Evolutionary conservation across 2,797 vertebrate species (phyloP).

Genomic region (Mareca strepera): DNA sequence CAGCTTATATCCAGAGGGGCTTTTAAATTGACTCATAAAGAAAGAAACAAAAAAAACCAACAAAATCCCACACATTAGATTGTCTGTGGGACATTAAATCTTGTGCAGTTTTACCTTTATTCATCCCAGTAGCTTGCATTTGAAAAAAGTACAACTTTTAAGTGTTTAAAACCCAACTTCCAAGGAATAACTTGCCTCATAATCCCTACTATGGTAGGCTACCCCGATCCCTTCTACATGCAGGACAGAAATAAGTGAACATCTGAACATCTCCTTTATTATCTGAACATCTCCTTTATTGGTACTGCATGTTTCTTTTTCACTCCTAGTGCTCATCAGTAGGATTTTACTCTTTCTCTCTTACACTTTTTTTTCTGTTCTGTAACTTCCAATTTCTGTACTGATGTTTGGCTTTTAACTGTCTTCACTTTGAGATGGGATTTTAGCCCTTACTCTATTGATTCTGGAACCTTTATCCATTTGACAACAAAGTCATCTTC

Average conservation of each 20-base stretch:
- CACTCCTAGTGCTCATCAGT: not conserved
- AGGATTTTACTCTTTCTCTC: not conserved
- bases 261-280: not conserved
- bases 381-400: not conserved
- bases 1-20: not conserved
- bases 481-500: not conserved
- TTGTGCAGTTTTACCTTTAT: not conserved
- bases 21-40: not conserved
- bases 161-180: not conserved
- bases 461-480: not conserved
- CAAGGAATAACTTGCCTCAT: not conserved
- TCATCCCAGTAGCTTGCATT: not conserved
- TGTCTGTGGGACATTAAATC: not conserved
- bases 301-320: not conserved
- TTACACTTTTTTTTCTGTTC: not conserved
- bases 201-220: not conserved
- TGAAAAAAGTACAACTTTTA: not conserved
- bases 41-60: not conserved
- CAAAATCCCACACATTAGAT: not conserved
- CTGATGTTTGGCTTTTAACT: not conserved
- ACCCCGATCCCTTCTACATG: not conserved
- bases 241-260: not conserved
- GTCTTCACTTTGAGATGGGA: not conserved
- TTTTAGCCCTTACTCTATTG: not conserved
- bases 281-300: not conserved